Base-by-base conservation (phyloP, 2,797 vertebrate genomes). In the Menidia menidia region DNA sequence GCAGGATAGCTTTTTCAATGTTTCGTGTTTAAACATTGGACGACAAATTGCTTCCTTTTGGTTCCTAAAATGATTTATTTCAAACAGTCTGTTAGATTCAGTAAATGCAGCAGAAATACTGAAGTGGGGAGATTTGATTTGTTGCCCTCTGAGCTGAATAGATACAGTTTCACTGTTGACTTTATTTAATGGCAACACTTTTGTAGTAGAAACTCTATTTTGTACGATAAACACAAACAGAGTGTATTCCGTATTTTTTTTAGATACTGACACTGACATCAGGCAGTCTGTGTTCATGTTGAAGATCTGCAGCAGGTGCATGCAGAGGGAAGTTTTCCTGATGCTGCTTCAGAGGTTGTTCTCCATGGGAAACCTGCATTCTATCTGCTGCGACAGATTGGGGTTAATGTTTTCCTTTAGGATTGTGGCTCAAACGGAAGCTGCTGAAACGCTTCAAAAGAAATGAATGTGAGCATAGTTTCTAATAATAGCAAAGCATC, bases 301-400 rank as follows among this genome's bases (percentile, higher is more conserved):
- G 64, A 60, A 57, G 67, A 6, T 54, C 19, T 42, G 71, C 80
- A 64, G 75, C 70, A 64, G 80, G 68, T 65, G 72, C 14, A 31
- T 32, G 50, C 72, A 55, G 64, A 77, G 57, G 16, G 31, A 50
- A 51, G 72, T 69, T 73, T 57, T 14, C 63, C 32, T 47, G 64
- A 64, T 41, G 66, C 78, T 7, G 60, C 64, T 45, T 79, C 71
- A 71, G 73, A 78, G 64, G 67, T 57, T 47, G 52, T 4, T 77
- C 81, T 80, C 83, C 33, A 8, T 30, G 72, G 77, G 80, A 80
- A 85, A 85, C 81, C 77, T 86, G 73, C 9, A 15, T 76, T 53
- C 61, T 67, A 87, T 88, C 76, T 54, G 76, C 78, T 8, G 2
- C 68, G 84, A 91, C 87, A 88, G 86, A 89, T 88, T 86, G 70